These are phyloP conservation scores for Cerceris rybyensis DNA, from an alignment of 2,888 invertebrate species.

Conservation along the genomic window DNA sequence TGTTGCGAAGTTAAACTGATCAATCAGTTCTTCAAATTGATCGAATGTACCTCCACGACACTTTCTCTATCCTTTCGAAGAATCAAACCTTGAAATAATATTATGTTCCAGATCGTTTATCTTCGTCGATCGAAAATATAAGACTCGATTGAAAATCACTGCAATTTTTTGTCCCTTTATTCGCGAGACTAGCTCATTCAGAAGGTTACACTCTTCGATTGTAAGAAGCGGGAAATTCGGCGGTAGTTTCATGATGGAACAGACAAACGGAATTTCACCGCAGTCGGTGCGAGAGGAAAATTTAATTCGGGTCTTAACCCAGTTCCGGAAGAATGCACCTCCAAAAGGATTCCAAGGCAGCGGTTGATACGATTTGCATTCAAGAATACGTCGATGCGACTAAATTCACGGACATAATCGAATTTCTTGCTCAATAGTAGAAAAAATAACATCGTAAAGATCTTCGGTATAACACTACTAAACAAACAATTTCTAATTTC, in stretches of 20 bases:
- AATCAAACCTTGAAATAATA: no score
- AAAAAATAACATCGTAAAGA: neutral
- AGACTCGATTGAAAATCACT: no score
- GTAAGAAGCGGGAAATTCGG: no score
- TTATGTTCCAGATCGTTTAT: neutral
- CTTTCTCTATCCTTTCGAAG: no score
- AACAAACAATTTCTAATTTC: no score
- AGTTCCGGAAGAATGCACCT: constrained; percentile 64
- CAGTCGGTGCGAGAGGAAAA: constrained; percentile 40
- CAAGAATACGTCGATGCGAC: neutral
- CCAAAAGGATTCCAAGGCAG: constrained; percentile 27
- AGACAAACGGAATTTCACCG: constrained; percentile 35
- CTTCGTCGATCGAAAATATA: neutral
- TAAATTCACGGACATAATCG: neutral
- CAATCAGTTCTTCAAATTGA: no score
- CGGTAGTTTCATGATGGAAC: neutral
- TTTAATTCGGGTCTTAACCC: constrained; percentile 67
- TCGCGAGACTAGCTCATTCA: no score
- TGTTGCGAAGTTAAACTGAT: no score
- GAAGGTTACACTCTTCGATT: no score
- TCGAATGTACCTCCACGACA: no score
- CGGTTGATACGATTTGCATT: constrained; percentile 27
- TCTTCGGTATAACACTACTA: neutral
- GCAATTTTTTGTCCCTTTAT: no score
- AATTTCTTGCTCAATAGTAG: neutral